Conservation (phyloP, 2,113 vertebrate genomes). For the Gorsachius goisagi region DNA sequence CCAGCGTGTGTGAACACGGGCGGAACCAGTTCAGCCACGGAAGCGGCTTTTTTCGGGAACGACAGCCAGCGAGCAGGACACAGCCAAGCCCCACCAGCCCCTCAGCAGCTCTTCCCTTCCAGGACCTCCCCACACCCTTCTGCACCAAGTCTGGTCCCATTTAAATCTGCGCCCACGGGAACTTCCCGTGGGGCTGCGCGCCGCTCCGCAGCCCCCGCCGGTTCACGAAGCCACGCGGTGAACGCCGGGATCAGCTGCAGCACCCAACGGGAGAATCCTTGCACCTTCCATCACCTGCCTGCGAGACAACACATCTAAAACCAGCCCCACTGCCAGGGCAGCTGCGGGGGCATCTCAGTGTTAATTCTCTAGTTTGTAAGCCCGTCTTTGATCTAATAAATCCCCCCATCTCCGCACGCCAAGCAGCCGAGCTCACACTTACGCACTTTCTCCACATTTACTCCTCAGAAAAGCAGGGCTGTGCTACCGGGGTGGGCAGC, state of each 20-base stretch:
- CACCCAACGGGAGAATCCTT: neutral
- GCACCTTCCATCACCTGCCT: neutral
- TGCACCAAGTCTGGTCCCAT: neutral
- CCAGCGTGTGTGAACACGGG: neutral
- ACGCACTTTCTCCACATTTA: accelerated
- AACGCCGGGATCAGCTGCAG: neutral
- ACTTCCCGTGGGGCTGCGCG: accelerated
- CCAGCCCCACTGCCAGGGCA: accelerated
- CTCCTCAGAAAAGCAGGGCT: accelerated
- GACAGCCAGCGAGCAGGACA: neutral
- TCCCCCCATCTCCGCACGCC: neutral
- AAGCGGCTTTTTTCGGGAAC: neutral
- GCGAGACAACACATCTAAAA: neutral
- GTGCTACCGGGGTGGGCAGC: neutral
- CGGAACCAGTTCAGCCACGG: neutral
- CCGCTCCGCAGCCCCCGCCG: neutral
- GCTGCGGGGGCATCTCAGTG: neutral
- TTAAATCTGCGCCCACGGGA: neutral
- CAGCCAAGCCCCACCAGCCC: neutral
- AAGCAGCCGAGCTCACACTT: neutral
- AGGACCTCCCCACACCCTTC: neutral
- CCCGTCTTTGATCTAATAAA: neutral
- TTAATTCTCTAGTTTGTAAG: neutral
- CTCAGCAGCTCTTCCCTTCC: neutral
- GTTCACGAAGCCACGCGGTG: neutral